phyloP scores from a whole-genome alignment of 2,797 vertebrate species.

The Pempheris klunzingeri region DNA sequence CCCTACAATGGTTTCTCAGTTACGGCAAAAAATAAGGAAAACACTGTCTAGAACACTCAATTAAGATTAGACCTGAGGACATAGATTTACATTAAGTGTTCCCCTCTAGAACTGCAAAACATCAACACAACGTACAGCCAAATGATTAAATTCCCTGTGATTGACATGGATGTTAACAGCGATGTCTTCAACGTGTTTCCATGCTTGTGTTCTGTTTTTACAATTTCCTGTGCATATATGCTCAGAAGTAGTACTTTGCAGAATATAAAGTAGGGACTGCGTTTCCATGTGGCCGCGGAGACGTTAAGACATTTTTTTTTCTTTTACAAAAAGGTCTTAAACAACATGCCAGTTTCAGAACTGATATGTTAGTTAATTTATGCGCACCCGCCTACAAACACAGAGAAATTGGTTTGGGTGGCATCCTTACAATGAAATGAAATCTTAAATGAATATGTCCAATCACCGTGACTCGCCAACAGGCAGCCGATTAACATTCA shows the following conservation, averaged over 20 bases:
- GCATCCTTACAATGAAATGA: constrained; percentile 21
- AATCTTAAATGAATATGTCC: constrained; percentile 16
- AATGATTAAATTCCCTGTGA: constrained; percentile 65
- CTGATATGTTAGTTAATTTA: constrained; percentile 32
- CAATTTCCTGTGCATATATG: constrained; percentile 1
- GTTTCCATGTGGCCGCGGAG: neutral
- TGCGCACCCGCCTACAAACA: constrained; percentile 37
- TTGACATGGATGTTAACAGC: constrained; percentile 48
- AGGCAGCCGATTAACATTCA: constrained; percentile 27
- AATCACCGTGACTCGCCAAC: constrained; percentile 16
- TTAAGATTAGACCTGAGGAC: constrained; percentile 71
- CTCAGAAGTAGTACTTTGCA: constrained; percentile 1
- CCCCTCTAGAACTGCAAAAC: constrained; percentile 48
- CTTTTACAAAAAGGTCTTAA: constrained; percentile 2
- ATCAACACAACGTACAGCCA: constrained; percentile 43
- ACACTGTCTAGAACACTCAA: constrained; percentile 68
- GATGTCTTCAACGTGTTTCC: constrained; percentile 12
- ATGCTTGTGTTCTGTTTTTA: constrained; percentile 19
- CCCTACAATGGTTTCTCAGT: constrained; percentile 67
- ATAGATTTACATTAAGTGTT: constrained; percentile 71
- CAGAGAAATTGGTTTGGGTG: neutral
- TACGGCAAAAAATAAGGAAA: constrained; percentile 57
- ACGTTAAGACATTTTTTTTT: neutral
- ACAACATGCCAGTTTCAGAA: constrained; percentile 9
- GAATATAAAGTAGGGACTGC: neutral